These are phyloP conservation scores for Choreutis nemorana DNA, from an alignment of 2,888 invertebrate species.

Conservation along the genomic window DNA sequence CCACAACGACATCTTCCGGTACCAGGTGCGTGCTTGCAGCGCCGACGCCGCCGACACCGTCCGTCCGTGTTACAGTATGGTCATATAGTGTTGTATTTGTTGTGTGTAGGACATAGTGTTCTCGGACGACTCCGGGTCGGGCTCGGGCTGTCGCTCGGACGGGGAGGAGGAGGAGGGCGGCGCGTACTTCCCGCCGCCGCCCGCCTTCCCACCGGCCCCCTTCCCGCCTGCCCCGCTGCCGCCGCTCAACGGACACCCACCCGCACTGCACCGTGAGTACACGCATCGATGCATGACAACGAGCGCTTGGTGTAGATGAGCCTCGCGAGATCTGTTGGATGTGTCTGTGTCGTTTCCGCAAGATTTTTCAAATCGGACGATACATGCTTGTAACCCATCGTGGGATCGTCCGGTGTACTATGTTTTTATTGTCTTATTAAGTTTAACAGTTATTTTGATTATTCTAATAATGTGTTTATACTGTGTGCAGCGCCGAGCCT, in stretches of 20 bases:
- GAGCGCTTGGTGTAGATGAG: conserved; percentile 6
- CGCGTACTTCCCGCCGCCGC: conserved; percentile 31
- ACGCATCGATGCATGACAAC: conserved; percentile 9
- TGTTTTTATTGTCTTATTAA: neutral
- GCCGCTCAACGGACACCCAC: conserved; percentile 18
- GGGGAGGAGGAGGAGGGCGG: conserved; percentile 69
- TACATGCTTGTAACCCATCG: no score
- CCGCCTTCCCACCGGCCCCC: conserved; percentile 25
- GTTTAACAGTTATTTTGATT: no score
- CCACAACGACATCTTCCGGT: conserved; percentile 98
- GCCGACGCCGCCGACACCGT: neutral
- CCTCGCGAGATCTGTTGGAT: conserved; percentile 4
- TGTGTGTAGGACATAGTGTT: conserved; percentile 60
- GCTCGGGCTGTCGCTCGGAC: conserved; percentile 65
- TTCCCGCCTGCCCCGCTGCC: conserved; percentile 25
- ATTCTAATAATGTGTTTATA: no score
- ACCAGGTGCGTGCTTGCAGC: conserved; percentile 71
- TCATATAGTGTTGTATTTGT: no score
- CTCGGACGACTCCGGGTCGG: conserved; percentile 64
- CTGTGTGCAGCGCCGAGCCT: conserved; percentile 6
- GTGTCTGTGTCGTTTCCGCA: no score
- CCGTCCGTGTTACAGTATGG: neutral
- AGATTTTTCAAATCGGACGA: no score
- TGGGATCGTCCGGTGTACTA: no score
- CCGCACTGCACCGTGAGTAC: conserved; percentile 29